phyloP scores from a whole-genome alignment of 2,888 invertebrate species.

The Acrobeloides nanus region DNA sequence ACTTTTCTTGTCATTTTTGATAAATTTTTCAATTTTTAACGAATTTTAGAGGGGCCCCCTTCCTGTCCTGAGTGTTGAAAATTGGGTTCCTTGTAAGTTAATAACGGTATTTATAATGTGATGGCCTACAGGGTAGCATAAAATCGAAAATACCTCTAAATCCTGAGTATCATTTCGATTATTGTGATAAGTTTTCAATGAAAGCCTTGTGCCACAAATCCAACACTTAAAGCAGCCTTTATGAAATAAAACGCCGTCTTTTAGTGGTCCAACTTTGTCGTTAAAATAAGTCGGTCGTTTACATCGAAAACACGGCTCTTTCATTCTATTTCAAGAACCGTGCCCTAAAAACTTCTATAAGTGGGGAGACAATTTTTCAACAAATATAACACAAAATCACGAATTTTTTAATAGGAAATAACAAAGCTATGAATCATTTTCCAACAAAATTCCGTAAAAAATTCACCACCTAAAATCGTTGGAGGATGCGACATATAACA shows the following conservation, averaged over 20 bases:
- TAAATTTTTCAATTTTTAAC: no score
- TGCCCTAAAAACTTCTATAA: no score
- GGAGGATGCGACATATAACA: no score
- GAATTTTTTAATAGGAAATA: no score
- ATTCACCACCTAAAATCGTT: no score
- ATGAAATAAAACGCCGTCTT: conserved; percentile 53
- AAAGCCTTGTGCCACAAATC: conserved; percentile 53
- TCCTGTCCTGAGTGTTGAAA: not conserved
- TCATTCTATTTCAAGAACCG: conserved; percentile 44
- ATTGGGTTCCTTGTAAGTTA: not conserved
- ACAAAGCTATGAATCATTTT: no score
- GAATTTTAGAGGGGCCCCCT: no score
- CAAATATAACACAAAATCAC: no score
- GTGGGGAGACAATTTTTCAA: no score
- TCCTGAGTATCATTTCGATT: conserved; percentile 54
- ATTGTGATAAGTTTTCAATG: conserved; percentile 54
- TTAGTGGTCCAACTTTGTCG: conserved; percentile 54
- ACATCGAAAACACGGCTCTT: conserved; percentile 53
- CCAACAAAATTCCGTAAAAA: no score
- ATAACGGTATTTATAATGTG: not conserved
- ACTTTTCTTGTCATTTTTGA: no score
- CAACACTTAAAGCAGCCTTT: conserved; percentile 54
- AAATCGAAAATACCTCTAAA: conserved; percentile 48
- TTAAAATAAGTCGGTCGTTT: conserved; percentile 54
- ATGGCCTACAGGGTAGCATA: conserved; percentile 8